Conservation (phyloP, 2,797 vertebrate genomes). For the Centroberyx gerrardi region DNA sequence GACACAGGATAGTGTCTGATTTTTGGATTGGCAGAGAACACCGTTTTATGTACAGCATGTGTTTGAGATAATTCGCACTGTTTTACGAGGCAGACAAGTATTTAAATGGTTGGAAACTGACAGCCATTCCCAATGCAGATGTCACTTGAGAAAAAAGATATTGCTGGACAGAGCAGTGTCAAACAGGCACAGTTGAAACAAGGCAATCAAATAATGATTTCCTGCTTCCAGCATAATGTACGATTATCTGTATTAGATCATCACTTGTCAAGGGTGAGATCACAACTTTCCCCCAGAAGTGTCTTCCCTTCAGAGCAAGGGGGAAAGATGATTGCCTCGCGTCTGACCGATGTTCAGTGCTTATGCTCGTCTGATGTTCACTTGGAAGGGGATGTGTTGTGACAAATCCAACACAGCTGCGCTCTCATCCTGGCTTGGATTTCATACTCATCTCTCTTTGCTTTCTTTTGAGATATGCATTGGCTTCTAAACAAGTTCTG, state of each 20-base stretch:
- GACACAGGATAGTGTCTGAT: no score
- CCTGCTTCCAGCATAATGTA: not conserved
- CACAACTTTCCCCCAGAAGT: slow-evolving; percentile 31
- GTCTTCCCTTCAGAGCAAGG: slow-evolving; percentile 32
- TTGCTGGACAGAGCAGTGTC: not conserved
- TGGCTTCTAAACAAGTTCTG: slow-evolving; percentile 59
- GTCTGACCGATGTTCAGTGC: slow-evolving; percentile 1
- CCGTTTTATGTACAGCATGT: no score
- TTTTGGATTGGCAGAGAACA: no score
- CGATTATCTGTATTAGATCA: slow-evolving; percentile 38
- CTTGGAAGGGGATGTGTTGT: slow-evolving; percentile 40
- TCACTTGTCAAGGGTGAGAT: slow-evolving; percentile 47
- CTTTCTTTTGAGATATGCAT: slow-evolving; percentile 51
- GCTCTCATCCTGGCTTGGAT: slow-evolving; percentile 55
- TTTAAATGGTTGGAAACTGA: no score
- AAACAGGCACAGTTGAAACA: not conserved
- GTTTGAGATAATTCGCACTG: no score
- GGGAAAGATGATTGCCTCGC: slow-evolving; percentile 39
- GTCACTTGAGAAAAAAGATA: not conserved
- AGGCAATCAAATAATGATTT: slow-evolving; percentile 11
- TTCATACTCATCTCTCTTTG: slow-evolving; percentile 59
- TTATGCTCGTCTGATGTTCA: slow-evolving; percentile 41
- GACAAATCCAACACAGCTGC: slow-evolving; percentile 72
- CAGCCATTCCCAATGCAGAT: not conserved
- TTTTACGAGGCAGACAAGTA: no score